Conservation (phyloP, 2,797 vertebrate genomes). For the Sebastes minor region DNA sequence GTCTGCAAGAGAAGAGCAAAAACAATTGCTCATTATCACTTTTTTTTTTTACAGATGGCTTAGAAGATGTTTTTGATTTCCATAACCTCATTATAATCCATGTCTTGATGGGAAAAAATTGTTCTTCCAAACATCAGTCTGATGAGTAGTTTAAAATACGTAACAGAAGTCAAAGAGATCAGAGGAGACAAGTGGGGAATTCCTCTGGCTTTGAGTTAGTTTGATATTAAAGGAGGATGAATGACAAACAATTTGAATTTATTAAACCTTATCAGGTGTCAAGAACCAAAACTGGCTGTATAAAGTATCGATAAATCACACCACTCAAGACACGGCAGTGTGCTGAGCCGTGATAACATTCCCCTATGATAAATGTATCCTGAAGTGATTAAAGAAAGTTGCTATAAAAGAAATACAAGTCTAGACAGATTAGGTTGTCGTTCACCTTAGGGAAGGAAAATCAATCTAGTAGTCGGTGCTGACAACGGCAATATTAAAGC, state of each 20-base stretch:
- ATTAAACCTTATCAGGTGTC: neutral
- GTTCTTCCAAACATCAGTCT: neutral
- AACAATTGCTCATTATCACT: neutral
- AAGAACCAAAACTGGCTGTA: neutral
- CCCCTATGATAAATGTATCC: neutral
- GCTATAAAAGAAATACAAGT: conserved; percentile 18
- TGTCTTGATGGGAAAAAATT: neutral
- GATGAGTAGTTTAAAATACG: conserved; percentile 4
- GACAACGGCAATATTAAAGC: neutral
- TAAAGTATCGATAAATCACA: neutral
- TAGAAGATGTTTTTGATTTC: neutral
- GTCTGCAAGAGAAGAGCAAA: neutral
- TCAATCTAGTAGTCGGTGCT: neutral
- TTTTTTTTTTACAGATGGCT: neutral
- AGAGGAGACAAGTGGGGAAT: neutral
- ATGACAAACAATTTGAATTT: neutral
- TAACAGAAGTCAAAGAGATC: neutral
- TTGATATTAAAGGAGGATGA: neutral
- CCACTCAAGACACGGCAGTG: neutral
- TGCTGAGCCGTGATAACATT: neutral
- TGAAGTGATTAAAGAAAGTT: neutral
- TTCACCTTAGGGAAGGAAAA: conserved; percentile 14
- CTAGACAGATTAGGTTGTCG: neutral
- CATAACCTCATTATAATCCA: conserved; percentile 9
- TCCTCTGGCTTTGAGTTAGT: neutral